Conservation (phyloP, 2,797 vertebrate genomes). For the Fratercula arctica region DNA sequence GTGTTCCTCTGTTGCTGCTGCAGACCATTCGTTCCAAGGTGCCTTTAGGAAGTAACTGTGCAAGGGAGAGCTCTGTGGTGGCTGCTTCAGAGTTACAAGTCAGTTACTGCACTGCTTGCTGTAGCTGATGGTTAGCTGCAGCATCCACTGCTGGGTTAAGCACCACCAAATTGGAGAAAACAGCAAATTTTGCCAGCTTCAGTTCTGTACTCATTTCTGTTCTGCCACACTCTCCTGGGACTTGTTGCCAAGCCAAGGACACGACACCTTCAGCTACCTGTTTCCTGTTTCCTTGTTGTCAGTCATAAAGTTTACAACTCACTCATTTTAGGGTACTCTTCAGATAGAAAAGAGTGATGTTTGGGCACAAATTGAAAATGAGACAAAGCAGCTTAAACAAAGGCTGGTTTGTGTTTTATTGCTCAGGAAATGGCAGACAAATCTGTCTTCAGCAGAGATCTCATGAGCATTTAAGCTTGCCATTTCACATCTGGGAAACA, state of each 20-base stretch:
- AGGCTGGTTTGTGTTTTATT: background rate
- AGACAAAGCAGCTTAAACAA: constrained; percentile 17
- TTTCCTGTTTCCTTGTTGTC: background rate
- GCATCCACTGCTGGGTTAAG: background rate
- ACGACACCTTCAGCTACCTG: background rate
- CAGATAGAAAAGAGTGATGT: background rate
- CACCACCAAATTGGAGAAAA: background rate
- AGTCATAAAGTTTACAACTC: background rate
- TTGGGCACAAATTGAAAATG: background rate
- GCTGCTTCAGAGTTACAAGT: background rate
- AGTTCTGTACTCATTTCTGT: background rate
- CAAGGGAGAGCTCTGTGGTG: background rate
- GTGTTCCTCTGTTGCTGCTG: background rate
- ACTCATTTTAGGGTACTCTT: background rate
- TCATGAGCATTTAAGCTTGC: background rate
- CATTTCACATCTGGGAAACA: background rate
- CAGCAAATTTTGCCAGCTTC: background rate
- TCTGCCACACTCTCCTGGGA: background rate
- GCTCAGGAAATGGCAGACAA: background rate
- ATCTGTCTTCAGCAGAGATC: background rate
- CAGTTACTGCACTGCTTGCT: background rate
- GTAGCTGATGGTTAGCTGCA: background rate
- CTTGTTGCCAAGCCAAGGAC: background rate
- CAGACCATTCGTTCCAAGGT: background rate
- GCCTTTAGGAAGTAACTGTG: background rate